Base-by-base conservation (phyloP, 1,140 invertebrate species). In the Dinothrombium tinctorium region DNA sequence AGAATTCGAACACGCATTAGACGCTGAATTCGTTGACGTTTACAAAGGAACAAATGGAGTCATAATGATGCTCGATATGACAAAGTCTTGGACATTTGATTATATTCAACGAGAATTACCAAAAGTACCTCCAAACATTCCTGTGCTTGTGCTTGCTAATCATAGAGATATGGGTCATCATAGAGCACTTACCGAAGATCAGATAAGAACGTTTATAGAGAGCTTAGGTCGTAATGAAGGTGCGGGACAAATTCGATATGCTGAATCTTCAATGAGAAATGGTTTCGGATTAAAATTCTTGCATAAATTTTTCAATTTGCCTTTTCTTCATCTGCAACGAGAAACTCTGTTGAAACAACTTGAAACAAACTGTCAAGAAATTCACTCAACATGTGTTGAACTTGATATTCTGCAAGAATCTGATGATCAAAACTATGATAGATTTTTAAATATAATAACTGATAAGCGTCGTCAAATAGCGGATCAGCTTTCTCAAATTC, bases 81-180 rank as follows among this genome's bases (percentile, higher is more conserved):
- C 86, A 9, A 95, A 94, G 65, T 71, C 71, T 49, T 95, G 87
- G 77, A 95, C 89, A 15, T 94, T 82, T 67, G 78, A 87, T 50
- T 96, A 96, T 63, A 72, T 94, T 12, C 75, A 84, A 53, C 66
- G 76, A 47, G 87, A 94, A 62, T 55, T 94, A 33, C 66, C 69
- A 5, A 75, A 74, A 58, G 70, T 94, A 43, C 87, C 87, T 7
- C 55, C 56, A 15, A 73, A 87, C 48, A 74, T 94, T 56, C 89
- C 89, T 7, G 71, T 94, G 2, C 69, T 94, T 33, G 69, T 94
- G 32, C 65, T 94, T 29, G 83, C 80, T 1, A 95, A 94, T 65
- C 84, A 90, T 50, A 74, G 82, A 56, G 89, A 95, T 57, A 89
- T 94, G 84, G 73, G 80, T 5, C 83, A 90, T 59, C 82, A 94